Evolutionary conservation across 2,888 invertebrate species (phyloP).

Genomic region (Augochlorella aurata): DNA sequence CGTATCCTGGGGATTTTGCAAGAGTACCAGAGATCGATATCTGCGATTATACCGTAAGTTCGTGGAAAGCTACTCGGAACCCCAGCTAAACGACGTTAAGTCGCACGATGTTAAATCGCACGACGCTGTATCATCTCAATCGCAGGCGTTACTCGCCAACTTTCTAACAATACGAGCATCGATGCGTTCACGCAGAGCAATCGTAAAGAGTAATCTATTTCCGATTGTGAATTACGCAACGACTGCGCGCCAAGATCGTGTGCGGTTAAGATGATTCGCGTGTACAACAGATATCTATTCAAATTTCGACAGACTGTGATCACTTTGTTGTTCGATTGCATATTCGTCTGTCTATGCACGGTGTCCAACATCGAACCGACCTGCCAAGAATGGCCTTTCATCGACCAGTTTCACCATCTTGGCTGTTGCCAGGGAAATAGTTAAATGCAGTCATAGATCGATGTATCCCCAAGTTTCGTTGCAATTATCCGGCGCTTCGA

Average conservation of each 20-base stretch:
- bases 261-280: not conserved
- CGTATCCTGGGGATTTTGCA: not conserved
- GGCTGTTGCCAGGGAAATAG: not conserved
- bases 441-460: not conserved
- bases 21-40: not conserved
- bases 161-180: not conserved
- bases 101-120: too few species aligned
- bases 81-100: not conserved
- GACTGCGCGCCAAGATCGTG: not conserved
- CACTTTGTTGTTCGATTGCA: slow-evolving; percentile 9
- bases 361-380: slow-evolving; percentile 12
- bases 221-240: not conserved
- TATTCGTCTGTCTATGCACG: not conserved
- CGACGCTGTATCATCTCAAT: not conserved
- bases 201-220: not conserved
- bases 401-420: not conserved
- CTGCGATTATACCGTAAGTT: not conserved
- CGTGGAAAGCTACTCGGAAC: not conserved
- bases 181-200: not conserved
- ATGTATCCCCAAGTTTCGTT: too few species aligned
- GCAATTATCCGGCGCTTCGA: too few species aligned
- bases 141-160: not conserved
- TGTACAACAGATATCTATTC: not conserved
- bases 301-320: not conserved
- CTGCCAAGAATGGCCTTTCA: slow-evolving; percentile 31